Evolutionary conservation across 2,797 vertebrate genomes (phyloP).

Genomic region (Pangasius larnaudii): DNA sequence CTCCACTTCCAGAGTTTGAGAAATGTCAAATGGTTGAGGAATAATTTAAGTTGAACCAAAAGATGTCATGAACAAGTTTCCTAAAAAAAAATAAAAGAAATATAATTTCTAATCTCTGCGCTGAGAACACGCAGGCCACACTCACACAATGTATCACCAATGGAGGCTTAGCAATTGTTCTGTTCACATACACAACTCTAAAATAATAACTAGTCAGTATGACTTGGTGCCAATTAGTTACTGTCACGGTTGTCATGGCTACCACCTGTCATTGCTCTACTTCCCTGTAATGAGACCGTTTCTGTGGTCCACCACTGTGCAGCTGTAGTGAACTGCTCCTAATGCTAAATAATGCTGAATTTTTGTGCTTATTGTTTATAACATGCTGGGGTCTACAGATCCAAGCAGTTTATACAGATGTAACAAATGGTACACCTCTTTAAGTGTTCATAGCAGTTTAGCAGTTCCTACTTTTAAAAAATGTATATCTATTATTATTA

Average conservation of each 20-base stretch:
- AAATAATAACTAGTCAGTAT: not conserved
- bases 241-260: conserved; percentile 14
- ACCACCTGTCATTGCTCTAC: not conserved
- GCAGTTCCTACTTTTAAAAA: too few species aligned
- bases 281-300: not conserved
- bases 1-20: not conserved
- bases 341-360: not conserved
- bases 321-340: not conserved
- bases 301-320: not conserved
- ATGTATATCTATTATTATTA: too few species aligned
- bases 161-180: not conserved
- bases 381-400: not conserved
- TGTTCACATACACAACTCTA: not conserved
- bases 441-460: too few species aligned
- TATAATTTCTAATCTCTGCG: not conserved
- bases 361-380: not conserved
- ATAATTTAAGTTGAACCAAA: not conserved
- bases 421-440: not conserved
- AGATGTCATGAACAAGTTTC: not conserved
- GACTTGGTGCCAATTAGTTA: conserved; percentile 18
- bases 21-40: not conserved
- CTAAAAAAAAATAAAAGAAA: not conserved
- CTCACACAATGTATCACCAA: not conserved
- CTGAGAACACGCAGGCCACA: not conserved
- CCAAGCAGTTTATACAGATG: not conserved